Evolutionary conservation across 92 coral and sea anemone genomes (phyloP).

Genomic region (Paramuricea clavata): DNA sequence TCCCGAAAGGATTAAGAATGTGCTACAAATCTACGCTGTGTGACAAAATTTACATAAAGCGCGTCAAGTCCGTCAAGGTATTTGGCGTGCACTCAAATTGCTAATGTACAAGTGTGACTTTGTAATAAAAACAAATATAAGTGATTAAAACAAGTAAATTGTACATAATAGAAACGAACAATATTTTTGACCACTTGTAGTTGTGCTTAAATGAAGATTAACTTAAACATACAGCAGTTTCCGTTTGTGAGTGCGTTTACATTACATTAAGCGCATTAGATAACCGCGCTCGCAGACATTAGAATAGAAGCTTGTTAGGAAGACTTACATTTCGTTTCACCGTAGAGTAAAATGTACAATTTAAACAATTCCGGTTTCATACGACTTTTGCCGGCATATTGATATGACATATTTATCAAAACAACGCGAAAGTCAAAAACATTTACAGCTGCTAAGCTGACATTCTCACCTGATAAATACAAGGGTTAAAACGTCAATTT

Average conservation of each 20-base stretch:
- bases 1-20: neutral
- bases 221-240: conserved; percentile 14
- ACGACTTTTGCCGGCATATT: neutral
- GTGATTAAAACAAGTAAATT: neutral
- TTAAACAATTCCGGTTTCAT: neutral
- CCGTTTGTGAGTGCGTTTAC: conserved; percentile 32
- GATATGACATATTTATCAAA: conserved; percentile 13
- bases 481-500: neutral
- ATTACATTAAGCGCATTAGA: conserved; percentile 14
- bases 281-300: neutral
- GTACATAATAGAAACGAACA: neutral
- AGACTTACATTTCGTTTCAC: neutral
- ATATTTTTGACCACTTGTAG: conserved; percentile 14
- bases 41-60: neutral
- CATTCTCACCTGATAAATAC: conserved; percentile 20
- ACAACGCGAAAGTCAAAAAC: neutral
- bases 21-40: neutral
- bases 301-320: conserved; percentile 10
- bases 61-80: neutral
- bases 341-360: neutral
- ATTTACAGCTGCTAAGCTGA: neutral
- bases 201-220: conserved; percentile 18
- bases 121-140: neutral
- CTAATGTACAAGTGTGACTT: neutral
- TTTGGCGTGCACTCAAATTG: neutral